A percentile compares a stretch with the other conserved stretches of the same genome.
These are phyloP conservation scores for Gymnopithys bicolor DNA, from an alignment of 2,797 vertebrate species.

Conservation along the genomic window DNA sequence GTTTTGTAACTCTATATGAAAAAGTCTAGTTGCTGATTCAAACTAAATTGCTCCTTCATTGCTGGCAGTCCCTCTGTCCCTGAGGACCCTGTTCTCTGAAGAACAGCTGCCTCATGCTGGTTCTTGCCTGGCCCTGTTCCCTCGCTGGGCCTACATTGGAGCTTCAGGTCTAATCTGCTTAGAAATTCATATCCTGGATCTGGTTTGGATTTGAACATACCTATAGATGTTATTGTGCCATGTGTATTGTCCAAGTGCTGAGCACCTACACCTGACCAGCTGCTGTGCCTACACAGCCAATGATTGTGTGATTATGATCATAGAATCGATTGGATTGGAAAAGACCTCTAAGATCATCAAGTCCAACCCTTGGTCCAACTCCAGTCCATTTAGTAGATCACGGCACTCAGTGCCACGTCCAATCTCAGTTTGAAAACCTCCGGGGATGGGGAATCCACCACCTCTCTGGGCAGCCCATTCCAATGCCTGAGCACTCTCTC, in stretches of 20 bases:
- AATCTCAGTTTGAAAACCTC: too few species aligned
- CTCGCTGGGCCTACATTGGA: accelerated
- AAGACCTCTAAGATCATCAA: too few species aligned
- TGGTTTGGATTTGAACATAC: not conserved
- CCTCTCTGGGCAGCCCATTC: too few species aligned
- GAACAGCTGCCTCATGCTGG: not conserved
- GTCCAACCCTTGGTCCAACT: too few species aligned
- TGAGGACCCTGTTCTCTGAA: accelerated
- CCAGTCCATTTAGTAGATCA: too few species aligned
- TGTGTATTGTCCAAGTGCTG: not conserved
- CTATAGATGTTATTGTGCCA: not conserved
- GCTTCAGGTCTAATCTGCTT: not conserved
- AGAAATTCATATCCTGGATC: not conserved
- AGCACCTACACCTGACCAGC: accelerated
- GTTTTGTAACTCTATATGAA: conserved; percentile 32
- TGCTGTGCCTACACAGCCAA: not conserved
- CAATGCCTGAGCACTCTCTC: too few species aligned
- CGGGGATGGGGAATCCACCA: too few species aligned
- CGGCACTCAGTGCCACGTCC: too few species aligned
- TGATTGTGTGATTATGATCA: not conserved
- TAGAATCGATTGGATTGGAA: too few species aligned
- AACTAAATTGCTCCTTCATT: not conserved
- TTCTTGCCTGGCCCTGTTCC: not conserved
- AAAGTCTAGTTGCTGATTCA: conserved; percentile 25
- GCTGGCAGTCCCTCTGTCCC: not conserved